These are phyloP conservation scores for Iselma pallidipennis DNA, from an alignment of 2,888 invertebrate genomes.

Conservation along the genomic window DNA sequence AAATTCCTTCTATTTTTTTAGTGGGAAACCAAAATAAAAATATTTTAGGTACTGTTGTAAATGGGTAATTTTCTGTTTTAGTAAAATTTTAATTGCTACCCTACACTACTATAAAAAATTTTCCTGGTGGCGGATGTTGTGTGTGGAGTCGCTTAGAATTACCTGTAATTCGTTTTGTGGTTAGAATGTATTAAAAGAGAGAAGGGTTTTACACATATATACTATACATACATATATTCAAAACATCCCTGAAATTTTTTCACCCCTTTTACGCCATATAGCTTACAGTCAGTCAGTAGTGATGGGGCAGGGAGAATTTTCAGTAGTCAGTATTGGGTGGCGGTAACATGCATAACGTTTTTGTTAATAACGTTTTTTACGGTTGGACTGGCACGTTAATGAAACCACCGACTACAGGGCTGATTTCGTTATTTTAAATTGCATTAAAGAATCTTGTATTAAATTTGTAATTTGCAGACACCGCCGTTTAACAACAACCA, in stretches of 20 bases:
- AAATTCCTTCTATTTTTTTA: too few relatives aligned
- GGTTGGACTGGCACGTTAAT: constrained; percentile 29
- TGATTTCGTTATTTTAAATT: constrained; percentile 19
- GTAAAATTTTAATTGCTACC: neutral
- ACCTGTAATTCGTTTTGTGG: neutral
- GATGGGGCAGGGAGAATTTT: too few relatives aligned
- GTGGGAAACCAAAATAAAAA: too few relatives aligned
- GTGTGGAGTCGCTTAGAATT: neutral
- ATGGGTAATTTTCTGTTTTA: too few relatives aligned
- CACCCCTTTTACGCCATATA: neutral
- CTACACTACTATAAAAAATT: neutral
- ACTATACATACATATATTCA: neutral
- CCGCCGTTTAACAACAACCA: too few relatives aligned
- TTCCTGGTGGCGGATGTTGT: too few relatives aligned
- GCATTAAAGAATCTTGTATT: constrained; percentile 20
- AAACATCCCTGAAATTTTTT: neutral
- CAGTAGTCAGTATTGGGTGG: too few relatives aligned
- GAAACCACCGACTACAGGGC: constrained; percentile 25
- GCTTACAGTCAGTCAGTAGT: too few relatives aligned
- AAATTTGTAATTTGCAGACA: neutral
- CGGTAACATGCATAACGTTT: constrained; percentile 12
- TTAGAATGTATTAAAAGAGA: neutral
- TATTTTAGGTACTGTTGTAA: too few relatives aligned
- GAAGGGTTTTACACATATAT: neutral
- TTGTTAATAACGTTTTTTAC: constrained; percentile 33